Conservation (phyloP, 2,797 vertebrate genomes). For the Pitangus sulphuratus region DNA sequence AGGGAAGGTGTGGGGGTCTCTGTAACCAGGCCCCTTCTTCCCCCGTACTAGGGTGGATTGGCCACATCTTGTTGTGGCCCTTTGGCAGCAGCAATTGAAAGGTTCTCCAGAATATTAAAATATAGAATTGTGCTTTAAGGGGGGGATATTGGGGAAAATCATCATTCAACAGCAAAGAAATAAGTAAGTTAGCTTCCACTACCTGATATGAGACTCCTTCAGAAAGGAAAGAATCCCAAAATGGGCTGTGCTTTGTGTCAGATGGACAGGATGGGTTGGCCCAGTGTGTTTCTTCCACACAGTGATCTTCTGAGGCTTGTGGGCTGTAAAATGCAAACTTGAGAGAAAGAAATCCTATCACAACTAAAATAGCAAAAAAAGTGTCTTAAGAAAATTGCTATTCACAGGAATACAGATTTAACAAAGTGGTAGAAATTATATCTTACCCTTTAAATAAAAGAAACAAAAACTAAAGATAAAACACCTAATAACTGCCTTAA, state of each 20-base stretch:
- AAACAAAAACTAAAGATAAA: background rate
- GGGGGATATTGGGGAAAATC: background rate
- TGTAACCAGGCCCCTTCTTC: background rate
- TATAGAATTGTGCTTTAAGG: background rate
- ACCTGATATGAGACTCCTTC: background rate
- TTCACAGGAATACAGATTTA: background rate
- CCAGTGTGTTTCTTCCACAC: background rate
- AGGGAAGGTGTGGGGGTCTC: background rate
- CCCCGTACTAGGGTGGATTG: rapidly evolving
- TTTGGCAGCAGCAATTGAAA: background rate
- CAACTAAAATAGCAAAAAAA: background rate
- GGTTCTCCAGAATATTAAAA: background rate
- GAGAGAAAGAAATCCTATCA: background rate
- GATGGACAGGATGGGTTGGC: background rate
- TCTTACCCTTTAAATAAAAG: background rate
- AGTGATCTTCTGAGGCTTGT: background rate
- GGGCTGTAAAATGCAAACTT: background rate
- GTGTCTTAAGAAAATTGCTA: background rate
- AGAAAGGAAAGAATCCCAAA: background rate
- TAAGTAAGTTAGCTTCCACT: background rate
- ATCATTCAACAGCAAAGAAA: background rate
- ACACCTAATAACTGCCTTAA: background rate
- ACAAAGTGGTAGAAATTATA: background rate
- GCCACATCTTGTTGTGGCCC: background rate
- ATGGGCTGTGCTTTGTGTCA: background rate